Conservation (phyloP, 1,140 invertebrate genomes). For the Drosophila triauraria region DNA sequence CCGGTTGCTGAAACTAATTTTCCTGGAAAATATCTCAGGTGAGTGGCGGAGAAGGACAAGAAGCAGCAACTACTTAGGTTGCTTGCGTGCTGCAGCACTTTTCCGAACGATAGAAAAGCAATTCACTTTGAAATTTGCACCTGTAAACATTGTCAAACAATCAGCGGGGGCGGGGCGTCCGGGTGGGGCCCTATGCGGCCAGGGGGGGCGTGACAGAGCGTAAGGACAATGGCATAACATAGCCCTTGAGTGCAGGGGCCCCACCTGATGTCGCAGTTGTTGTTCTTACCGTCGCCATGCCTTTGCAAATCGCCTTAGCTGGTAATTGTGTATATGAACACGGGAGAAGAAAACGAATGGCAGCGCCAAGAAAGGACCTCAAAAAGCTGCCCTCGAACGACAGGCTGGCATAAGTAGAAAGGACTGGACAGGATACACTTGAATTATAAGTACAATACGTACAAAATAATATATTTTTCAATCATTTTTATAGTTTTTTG, state of each 20-base stretch:
- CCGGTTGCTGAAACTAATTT: conserved; percentile 62
- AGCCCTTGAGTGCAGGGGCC: conserved; percentile 70
- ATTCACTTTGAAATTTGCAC: conserved; percentile 84
- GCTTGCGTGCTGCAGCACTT: conserved; percentile 76
- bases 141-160: conserved; percentile 83
- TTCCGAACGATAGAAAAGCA: conserved; percentile 82
- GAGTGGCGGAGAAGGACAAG: background rate
- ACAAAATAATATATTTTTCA: background rate
- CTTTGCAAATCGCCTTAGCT: conserved; percentile 79
- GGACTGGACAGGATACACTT: conserved; percentile 27
- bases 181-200: conserved; percentile 8
- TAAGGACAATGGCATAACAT: conserved; percentile 69
- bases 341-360: conserved; percentile 39
- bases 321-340: conserved; percentile 81
- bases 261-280: conserved; percentile 62
- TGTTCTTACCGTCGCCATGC: conserved; percentile 47
- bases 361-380: conserved; percentile 27
- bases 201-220: conserved; percentile 24
- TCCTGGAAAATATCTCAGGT: conserved; percentile 38
- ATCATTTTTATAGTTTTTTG: background rate
- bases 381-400: conserved; percentile 24
- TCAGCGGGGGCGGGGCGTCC: conserved; percentile 21
- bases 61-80: conserved; percentile 55
- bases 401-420: conserved; percentile 15
- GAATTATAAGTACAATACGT: background rate